Evolutionary conservation across 2,888 invertebrate genomes (phyloP).

Genomic region (Torymus aiolomorphi): DNA sequence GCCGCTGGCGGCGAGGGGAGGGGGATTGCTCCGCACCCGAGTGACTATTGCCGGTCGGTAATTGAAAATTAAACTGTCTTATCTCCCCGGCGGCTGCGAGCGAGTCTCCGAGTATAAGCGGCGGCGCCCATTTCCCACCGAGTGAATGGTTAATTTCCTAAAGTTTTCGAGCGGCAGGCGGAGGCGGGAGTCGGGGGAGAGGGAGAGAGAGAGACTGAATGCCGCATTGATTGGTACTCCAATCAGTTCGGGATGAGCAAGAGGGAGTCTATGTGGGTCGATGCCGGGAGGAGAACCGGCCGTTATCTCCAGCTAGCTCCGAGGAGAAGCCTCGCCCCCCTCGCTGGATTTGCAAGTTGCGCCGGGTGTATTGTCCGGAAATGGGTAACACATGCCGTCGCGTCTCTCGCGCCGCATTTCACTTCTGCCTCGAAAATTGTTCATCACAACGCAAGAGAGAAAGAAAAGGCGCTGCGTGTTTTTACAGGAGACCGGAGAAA

Average conservation of each 20-base stretch:
- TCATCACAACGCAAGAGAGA: too few species aligned
- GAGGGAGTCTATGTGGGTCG: too few species aligned
- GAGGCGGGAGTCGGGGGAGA: conserved; percentile 58
- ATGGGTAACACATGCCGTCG: too few species aligned
- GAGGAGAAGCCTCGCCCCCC: too few species aligned
- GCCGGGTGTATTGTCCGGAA: too few species aligned
- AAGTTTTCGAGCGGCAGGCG: conserved; percentile 66
- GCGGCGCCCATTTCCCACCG: conserved; percentile 71
- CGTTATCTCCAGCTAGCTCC: not conserved
- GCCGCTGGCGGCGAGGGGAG: conserved; percentile 5
- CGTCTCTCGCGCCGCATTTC: too few species aligned
- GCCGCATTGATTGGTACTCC: conserved; percentile 75
- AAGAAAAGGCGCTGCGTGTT: too few species aligned
- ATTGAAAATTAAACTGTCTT: conserved; percentile 74
- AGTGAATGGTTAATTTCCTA: conserved; percentile 75
- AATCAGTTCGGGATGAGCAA: conserved; percentile 71
- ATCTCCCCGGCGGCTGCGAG: conserved; percentile 61
- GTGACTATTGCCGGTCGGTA: conserved; percentile 61
- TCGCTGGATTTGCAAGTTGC: too few species aligned
- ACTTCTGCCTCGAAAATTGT: too few species aligned
- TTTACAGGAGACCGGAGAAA: too few species aligned
- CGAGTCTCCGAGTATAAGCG: conserved; percentile 69
- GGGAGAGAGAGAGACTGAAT: conserved; percentile 63
- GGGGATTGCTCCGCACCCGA: conserved; percentile 7
- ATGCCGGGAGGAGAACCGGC: too few species aligned